Evolutionary conservation across 1,140 invertebrate species (phyloP), one percentile per base, ranked within the genome.

Genomic region (Neuroterus valhalla): DNA sequence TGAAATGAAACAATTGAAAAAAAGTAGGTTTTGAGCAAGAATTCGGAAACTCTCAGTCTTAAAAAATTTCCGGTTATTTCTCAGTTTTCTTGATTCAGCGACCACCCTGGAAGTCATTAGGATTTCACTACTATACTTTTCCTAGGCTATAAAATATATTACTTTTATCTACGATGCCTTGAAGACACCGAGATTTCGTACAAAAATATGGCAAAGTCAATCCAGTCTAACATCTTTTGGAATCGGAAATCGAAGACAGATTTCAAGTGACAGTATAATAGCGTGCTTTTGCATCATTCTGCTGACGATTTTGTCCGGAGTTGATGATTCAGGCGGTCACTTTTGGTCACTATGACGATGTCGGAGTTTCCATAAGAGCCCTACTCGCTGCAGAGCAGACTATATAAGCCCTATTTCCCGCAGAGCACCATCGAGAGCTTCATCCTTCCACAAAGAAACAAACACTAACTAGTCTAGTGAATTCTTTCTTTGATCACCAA

Each of bases 381-480:
- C 55, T 62, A 78, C 81, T 81, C 79, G 81, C 81, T 76, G 79
- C 79, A 83, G 73, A 74, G 70, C 72, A 77, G 74, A 87, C 91
- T 94, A 95, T 83, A 95, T 93, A 88, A 95, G 93, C 90, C 95
- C 95, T 92, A 96, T 94, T 88, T 95, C 94, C 91, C 93, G 93
- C 89, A 96, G 93, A 87, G 94, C 94, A 88, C 94, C 94, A 91
- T 95, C 94, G 88, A 95, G 93, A 87, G 94, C 94, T 92, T 96
- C 94, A 86, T 96, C 94, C 94, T 96, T 90, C 82, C 81, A 86
- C 86, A 89, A 87, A 90, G 85, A 90, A 88, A 90, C 82, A 90
- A 86, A 90, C 75, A 85, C 85, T 86, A 84, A 87, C 87, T 89
- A 86, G 81, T 86, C 84, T 85, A 84, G 74, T 78, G 68, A 85